phyloP scores from a whole-genome alignment of 2,113 vertebrate species.

The Pycnonotus jocosus region DNA sequence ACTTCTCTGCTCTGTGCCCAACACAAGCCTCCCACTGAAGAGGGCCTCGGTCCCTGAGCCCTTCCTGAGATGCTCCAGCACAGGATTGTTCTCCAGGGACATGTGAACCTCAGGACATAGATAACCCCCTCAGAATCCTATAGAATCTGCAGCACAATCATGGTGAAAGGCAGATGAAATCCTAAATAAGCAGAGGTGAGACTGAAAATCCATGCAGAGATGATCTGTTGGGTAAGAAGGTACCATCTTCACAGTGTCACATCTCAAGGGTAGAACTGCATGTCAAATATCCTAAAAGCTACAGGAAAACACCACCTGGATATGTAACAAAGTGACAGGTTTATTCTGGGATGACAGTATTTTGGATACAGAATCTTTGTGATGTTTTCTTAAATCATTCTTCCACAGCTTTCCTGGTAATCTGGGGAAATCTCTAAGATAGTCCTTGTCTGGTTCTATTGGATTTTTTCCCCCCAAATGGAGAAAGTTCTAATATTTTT shows the following conservation, averaged over 20 bases:
- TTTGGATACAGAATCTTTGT: background rate
- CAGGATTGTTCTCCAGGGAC: background rate
- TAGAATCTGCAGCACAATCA: background rate
- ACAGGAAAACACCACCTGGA: slow-evolving; percentile 39
- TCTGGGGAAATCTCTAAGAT: background rate
- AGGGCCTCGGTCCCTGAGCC: background rate
- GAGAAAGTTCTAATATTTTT: background rate
- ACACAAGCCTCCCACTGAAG: background rate
- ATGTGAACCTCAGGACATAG: background rate
- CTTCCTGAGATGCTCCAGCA: background rate
- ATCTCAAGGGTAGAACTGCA: background rate
- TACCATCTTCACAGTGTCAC: background rate
- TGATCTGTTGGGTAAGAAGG: slow-evolving; percentile 20
- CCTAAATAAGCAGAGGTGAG: background rate
- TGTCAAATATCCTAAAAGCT: slow-evolving; percentile 12
- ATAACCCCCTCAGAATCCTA: background rate
- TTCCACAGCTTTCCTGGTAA: background rate
- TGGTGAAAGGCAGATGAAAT: slow-evolving; percentile 30
- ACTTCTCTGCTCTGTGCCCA: background rate
- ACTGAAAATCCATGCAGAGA: slow-evolving; percentile 37
- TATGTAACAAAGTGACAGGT: slow-evolving; percentile 18
- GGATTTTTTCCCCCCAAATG: background rate
- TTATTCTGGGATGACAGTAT: slow-evolving; percentile 40
- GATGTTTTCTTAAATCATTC: background rate
- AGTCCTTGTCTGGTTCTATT: background rate